Evolutionary conservation across 2,113 vertebrate genomes (phyloP).

Genomic region (Hemibates koningsi): DNA sequence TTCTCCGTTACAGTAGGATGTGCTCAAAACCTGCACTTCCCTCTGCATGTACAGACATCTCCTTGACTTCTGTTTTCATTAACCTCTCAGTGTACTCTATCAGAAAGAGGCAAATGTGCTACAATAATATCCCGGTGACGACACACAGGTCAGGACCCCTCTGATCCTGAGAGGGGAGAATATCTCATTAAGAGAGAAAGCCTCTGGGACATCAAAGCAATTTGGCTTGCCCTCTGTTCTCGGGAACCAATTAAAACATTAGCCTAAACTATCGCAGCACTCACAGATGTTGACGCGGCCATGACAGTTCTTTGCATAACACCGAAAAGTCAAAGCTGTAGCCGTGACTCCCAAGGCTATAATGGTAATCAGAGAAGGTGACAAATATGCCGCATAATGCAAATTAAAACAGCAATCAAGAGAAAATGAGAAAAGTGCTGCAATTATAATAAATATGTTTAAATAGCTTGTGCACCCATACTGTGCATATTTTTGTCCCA

Average conservation of each 20-base stretch:
- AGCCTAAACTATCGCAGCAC: conserved; percentile 60
- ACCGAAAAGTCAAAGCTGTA: conserved; percentile 32
- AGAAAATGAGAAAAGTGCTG: neutral
- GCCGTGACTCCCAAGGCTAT: conserved; percentile 40
- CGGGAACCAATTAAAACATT: conserved; percentile 76
- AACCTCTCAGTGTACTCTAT: conserved; percentile 51
- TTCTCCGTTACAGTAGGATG: neutral
- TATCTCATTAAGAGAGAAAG: conserved; percentile 72
- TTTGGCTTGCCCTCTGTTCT: conserved; percentile 73
- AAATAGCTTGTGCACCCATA: neutral
- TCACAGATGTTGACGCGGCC: conserved; percentile 63
- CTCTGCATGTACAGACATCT: neutral
- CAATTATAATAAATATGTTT: neutral
- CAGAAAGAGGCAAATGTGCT: conserved; percentile 30
- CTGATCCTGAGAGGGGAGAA: conserved; percentile 63
- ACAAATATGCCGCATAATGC: conserved; percentile 16
- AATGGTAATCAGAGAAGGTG: conserved; percentile 19
- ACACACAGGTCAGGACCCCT: conserved; percentile 65
- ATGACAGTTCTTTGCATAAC: conserved; percentile 27
- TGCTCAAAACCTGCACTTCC: neutral
- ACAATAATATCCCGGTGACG: conserved; percentile 62
- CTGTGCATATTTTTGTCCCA: neutral
- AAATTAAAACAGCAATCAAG: conserved; percentile 7
- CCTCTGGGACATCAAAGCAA: conserved; percentile 72
- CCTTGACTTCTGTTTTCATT: conserved; percentile 57